These are phyloP conservation scores for Chitala chitala DNA, from an alignment of 2,113 vertebrate genomes.

Conservation along the genomic window DNA sequence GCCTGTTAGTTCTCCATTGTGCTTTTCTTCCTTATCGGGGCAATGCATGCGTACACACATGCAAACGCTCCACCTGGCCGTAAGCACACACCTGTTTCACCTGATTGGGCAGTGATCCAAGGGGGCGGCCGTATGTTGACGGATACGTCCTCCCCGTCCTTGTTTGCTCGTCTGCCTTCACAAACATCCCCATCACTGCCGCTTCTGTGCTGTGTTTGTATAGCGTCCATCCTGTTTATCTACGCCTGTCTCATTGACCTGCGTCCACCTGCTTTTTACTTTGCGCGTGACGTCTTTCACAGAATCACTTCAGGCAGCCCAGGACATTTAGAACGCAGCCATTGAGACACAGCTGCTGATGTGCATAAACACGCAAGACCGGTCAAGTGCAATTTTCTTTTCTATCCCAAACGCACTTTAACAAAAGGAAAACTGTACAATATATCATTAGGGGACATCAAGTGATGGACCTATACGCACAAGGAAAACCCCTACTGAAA, in stretches of 20 bases:
- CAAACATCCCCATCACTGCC: constrained; percentile 21
- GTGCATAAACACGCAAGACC: too few species aligned
- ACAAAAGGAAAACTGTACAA: too few species aligned
- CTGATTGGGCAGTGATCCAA: not conserved
- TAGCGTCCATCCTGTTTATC: not conserved
- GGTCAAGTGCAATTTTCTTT: too few species aligned
- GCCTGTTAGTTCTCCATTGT: not conserved
- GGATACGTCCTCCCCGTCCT: too few species aligned
- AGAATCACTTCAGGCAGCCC: too few species aligned
- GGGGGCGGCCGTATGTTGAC: not conserved
- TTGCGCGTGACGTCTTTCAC: too few species aligned
- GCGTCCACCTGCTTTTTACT: not conserved
- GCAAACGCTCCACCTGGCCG: not conserved
- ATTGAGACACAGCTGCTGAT: too few species aligned
- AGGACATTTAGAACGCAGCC: too few species aligned
- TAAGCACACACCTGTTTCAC: not conserved
- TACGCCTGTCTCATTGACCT: not conserved
- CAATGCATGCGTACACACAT: not conserved
- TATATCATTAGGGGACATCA: too few species aligned
- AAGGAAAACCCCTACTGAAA: too few species aligned
- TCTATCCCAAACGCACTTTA: too few species aligned
- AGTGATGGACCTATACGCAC: too few species aligned
- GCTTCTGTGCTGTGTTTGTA: constrained; percentile 1
- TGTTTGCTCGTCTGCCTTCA: not conserved
- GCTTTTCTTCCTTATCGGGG: not conserved